Conservation (phyloP, 2,113 vertebrate species). For the Leptosomus discolor region DNA sequence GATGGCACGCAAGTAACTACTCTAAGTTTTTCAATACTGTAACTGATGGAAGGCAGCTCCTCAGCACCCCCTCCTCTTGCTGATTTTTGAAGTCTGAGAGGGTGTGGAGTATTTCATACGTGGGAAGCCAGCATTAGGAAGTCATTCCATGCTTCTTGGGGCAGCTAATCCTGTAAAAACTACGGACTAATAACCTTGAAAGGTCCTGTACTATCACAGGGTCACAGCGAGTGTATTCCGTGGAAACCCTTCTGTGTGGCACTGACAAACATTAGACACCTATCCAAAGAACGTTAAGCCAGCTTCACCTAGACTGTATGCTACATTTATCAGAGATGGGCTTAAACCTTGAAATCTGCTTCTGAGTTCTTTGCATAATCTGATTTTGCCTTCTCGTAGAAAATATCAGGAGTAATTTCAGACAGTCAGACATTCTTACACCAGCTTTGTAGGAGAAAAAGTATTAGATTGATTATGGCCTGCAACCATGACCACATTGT, state of each 20-base stretch:
- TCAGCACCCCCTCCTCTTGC: neutral
- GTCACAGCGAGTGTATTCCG: neutral
- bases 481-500: neutral
- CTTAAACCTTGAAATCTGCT: neutral
- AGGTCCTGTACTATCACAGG: rapidly evolving
- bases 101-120: neutral
- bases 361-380: neutral
- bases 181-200: neutral
- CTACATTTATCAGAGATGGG: neutral
- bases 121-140: neutral
- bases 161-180: neutral
- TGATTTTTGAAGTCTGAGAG: neutral
- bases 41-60: neutral
- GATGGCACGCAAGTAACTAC: neutral
- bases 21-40: neutral
- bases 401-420: neutral
- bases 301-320: neutral
- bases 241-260: neutral
- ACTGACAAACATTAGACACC: neutral
- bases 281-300: neutral
- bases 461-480: neutral
- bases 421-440: neutral
- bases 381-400: neutral
- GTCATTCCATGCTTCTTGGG: neutral
- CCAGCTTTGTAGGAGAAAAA: neutral